Conservation (phyloP, 2,113 vertebrate species). For the Phasianus colchicus region DNA sequence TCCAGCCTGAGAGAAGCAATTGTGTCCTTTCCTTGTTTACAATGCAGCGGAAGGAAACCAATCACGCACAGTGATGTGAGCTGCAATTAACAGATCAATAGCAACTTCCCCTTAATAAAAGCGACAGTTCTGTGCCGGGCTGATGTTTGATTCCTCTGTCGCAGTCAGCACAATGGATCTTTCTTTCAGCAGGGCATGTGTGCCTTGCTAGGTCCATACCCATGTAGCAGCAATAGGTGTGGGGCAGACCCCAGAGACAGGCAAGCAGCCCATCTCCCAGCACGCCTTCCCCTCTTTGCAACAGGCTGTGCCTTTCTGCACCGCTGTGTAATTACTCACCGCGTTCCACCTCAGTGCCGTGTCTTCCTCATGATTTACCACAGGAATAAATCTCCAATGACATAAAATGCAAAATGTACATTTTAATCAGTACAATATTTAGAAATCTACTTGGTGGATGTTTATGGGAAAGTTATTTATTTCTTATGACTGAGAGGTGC, state of each 20-base stretch:
- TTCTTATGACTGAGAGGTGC: constrained; percentile 67
- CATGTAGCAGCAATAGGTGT: not conserved
- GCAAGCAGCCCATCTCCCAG: not conserved
- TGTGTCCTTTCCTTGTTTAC: constrained; percentile 37
- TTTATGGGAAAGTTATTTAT: constrained; percentile 71
- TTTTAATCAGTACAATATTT: constrained; percentile 72
- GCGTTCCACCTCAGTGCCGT: not conserved
- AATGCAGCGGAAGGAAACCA: not conserved
- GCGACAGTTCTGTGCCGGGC: not conserved
- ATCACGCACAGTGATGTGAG: constrained; percentile 9
- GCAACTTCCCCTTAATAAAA: constrained; percentile 3
- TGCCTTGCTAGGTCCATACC: not conserved
- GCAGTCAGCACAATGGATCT: not conserved
- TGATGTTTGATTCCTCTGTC: not conserved
- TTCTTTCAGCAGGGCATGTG: not conserved
- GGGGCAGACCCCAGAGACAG: not conserved
- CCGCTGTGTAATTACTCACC: constrained; percentile 59
- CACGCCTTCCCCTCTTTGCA: not conserved
- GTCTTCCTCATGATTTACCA: constrained; percentile 59
- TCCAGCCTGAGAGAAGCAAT: not conserved
- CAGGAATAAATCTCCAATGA: constrained; percentile 53
- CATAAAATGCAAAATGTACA: constrained; percentile 57
- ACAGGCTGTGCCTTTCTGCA: not conserved
- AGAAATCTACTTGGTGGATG: constrained; percentile 54
- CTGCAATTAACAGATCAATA: constrained; percentile 54